Evolutionary conservation across 2,113 vertebrate species (phyloP).

Genomic region (Penelope pileata): DNA sequence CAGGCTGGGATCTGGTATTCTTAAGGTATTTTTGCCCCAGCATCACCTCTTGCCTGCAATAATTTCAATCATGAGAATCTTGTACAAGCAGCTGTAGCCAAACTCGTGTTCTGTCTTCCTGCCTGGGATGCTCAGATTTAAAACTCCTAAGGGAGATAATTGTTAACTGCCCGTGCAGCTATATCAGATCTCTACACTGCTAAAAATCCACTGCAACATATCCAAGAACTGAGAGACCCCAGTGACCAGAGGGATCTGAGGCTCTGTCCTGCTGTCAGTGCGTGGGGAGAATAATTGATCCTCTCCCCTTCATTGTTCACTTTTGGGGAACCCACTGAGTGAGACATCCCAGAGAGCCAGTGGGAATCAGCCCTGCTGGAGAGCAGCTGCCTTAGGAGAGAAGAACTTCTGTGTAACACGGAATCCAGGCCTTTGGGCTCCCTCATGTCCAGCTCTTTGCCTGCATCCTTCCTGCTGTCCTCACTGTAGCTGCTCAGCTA

Average conservation of each 20-base stretch:
- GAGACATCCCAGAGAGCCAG: background rate
- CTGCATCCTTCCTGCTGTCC: background rate
- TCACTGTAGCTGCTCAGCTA: background rate
- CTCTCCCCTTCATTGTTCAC: background rate
- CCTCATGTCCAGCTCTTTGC: background rate
- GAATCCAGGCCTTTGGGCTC: background rate
- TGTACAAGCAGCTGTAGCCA: background rate
- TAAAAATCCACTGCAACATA: background rate
- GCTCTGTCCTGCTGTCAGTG: background rate
- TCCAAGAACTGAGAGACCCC: background rate
- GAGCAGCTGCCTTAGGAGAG: background rate
- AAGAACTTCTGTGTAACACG: accelerated
- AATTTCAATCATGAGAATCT: background rate
- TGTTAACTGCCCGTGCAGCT: background rate
- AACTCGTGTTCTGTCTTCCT: background rate
- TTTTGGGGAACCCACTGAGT: background rate
- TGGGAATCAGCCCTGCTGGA: background rate
- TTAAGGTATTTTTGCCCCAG: background rate
- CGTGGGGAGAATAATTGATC: background rate
- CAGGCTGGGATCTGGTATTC: background rate
- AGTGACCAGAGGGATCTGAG: background rate
- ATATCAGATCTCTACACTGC: accelerated
- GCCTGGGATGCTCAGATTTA: background rate
- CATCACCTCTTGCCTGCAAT: background rate
- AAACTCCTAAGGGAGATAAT: background rate